These are phyloP conservation scores for Sympetrum striolatum DNA, from an alignment of 2,888 invertebrate species.

Conservation along the genomic window DNA sequence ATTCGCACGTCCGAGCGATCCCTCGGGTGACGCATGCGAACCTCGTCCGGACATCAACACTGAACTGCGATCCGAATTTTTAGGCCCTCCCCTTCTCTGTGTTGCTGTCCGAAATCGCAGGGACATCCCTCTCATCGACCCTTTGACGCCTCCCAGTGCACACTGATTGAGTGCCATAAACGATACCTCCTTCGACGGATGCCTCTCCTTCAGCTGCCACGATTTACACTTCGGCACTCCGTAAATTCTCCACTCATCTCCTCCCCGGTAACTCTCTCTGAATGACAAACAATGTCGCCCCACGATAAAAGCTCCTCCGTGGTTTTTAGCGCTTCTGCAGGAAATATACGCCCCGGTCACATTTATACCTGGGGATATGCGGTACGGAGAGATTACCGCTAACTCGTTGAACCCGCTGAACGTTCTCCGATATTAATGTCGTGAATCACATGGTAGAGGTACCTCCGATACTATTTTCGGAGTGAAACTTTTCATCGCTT, in stretches of 20 bases:
- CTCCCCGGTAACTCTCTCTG: neutral
- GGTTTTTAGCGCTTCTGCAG: no score
- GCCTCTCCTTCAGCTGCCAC: neutral
- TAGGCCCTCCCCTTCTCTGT: neutral
- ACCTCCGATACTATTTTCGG: no score
- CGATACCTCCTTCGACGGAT: neutral
- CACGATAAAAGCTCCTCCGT: no score
- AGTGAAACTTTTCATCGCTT: no score
- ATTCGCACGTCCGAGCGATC: neutral
- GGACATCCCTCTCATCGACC: neutral
- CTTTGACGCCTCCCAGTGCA: neutral
- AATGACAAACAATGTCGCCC: no score
- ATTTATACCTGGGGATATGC: no score
- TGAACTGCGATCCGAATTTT: neutral
- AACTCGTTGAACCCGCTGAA: no score
- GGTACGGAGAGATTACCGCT: no score
- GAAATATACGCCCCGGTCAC: no score
- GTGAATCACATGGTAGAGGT: no score
- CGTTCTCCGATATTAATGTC: no score
- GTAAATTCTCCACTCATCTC: neutral
- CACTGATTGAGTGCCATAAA: neutral
- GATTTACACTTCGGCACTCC: neutral
- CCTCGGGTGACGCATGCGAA: neutral
- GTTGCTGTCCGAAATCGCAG: neutral
- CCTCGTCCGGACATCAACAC: neutral